A percentile compares a stretch with the other conserved stretches of the same genome.
Conservation (phyloP, 2,888 invertebrate species). For the Spisula solida region DNA sequence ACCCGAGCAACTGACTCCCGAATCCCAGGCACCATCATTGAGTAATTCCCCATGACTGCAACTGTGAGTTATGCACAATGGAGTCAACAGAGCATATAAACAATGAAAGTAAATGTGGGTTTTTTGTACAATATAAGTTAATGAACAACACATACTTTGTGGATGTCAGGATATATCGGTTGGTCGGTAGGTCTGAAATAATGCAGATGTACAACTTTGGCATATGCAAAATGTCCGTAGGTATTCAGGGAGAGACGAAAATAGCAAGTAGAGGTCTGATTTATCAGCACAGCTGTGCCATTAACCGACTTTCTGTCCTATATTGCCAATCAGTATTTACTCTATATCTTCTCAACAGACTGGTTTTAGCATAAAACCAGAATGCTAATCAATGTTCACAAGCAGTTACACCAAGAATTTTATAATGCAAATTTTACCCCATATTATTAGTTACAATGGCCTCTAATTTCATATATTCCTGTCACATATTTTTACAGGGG, state of each 20-base stretch:
- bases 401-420: not conserved
- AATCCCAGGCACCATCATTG: too few relatives aligned
- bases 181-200: not conserved
- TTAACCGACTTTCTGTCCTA: slow-evolving; percentile 37
- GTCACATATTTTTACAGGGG: slow-evolving; percentile 5
- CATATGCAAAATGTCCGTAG: slow-evolving; percentile 20
- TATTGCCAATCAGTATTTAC: not conserved
- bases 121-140: too few relatives aligned
- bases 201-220: not conserved
- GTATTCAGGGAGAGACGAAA: not conserved
- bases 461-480: slow-evolving; percentile 2
- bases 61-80: too few relatives aligned
- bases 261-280: not conserved
- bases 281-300: not conserved
- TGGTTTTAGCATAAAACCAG: not conserved
- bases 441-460: not conserved
- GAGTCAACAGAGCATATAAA: too few relatives aligned
- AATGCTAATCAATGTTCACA: not conserved
- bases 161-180: too few relatives aligned
- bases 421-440: not conserved
- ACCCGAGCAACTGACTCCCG: too few relatives aligned
- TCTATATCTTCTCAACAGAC: not conserved
- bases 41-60: too few relatives aligned
- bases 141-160: too few relatives aligned
- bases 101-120: too few relatives aligned